Evolutionary conservation across 2,797 vertebrate genomes (phyloP).

Genomic region (Tragopan temminckii): DNA sequence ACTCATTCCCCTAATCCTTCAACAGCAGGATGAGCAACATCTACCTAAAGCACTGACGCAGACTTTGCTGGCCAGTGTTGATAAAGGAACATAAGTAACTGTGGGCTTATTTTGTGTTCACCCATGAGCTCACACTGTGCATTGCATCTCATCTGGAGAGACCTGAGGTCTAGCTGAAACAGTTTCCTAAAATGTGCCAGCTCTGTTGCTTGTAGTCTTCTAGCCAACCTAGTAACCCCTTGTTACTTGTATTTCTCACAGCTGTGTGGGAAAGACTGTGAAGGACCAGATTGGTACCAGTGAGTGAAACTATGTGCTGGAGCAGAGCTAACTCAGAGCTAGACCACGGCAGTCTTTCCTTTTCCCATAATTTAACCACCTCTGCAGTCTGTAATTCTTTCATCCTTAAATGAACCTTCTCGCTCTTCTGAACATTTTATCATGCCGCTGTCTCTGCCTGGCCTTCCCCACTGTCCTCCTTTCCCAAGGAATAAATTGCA

Average conservation of each 20-base stretch:
- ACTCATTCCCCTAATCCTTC: neutral
- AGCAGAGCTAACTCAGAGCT: neutral
- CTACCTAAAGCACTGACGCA: neutral
- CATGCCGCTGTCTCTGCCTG: neutral
- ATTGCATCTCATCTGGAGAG: neutral
- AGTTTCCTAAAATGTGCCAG: neutral
- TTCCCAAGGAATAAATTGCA: slow-evolving; percentile 21
- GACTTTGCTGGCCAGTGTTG: neutral
- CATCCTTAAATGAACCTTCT: neutral
- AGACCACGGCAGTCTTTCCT: neutral
- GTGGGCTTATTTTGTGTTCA: neutral
- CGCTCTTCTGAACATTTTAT: neutral
- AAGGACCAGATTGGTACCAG: neutral
- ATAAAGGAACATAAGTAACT: neutral
- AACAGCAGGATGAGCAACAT: neutral
- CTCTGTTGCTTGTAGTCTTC: neutral
- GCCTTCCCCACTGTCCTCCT: neutral
- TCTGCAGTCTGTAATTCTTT: neutral
- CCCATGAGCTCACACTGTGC: neutral
- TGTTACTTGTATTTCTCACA: neutral
- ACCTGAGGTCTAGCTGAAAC: neutral
- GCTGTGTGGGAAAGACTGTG: neutral
- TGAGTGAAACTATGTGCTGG: neutral
- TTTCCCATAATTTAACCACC: neutral
- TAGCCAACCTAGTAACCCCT: neutral